Percentiles rank a stretch among this genome's conserved stretches.
Conservation (phyloP, 2,797 vertebrate species). For the Arnoldichthys spilopterus region DNA sequence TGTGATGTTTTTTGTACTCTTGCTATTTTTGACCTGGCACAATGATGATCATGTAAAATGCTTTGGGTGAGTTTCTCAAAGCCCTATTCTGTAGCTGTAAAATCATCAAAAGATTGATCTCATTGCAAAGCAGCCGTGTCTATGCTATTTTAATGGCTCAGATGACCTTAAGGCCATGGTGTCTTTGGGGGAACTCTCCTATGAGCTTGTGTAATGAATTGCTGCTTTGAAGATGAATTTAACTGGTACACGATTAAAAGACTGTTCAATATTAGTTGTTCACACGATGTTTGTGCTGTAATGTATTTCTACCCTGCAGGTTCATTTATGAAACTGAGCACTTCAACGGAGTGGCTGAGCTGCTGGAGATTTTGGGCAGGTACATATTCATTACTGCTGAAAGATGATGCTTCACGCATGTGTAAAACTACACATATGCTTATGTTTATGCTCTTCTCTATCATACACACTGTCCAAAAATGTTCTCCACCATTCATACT, state of each 20-base stretch:
- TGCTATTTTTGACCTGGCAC: neutral
- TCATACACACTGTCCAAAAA: too few relatives aligned
- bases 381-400: constrained; percentile 44
- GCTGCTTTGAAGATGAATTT: neutral
- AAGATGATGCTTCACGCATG: too few relatives aligned
- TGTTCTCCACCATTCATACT: neutral
- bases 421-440: too few relatives aligned
- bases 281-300: neutral
- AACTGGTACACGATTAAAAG: neutral
- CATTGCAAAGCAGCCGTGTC: neutral
- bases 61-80: neutral
- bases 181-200: neutral
- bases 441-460: too few relatives aligned
- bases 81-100: neutral
- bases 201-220: constrained; percentile 1
- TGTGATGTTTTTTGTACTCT: neutral
- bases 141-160: neutral
- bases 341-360: constrained; percentile 91
- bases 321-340: constrained; percentile 94
- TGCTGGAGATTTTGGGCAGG: constrained; percentile 92
- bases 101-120: neutral
- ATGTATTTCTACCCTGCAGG: constrained; percentile 65
- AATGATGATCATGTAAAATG: too few relatives aligned
- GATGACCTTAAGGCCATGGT: neutral
- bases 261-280: neutral